Base-by-base conservation (phyloP, 2,888 invertebrate species). In the Tillus elongatus region DNA sequence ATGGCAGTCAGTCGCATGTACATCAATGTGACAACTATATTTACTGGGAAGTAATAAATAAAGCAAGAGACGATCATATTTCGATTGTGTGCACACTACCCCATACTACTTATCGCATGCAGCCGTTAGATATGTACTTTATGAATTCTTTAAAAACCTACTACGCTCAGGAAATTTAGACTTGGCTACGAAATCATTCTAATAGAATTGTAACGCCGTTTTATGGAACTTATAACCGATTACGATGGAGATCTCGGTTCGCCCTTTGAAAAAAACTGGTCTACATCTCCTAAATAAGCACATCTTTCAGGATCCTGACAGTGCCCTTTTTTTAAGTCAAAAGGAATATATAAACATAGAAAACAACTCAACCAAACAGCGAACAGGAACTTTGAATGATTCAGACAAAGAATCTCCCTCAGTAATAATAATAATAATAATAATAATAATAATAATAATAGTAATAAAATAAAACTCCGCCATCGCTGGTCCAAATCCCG, bases 101-200 rank as follows among this genome's bases (percentile, higher is more conserved):
- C 6, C 55, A 53, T 39, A 49, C 49, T 35, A 46, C 50, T 1
- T 50, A 51, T 37, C 16, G 41, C n/a, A 14, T 54, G 26, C 50
- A 52, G 31, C 49, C 49, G 10, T 38, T 43, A 10, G 44, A 46
- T 40, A 46, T 51, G n/a, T 30, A 36, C 16, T 50, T 51, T 34
- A 51, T 51, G 46, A 41, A 37, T 36, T 50, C 49, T 4, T 28
- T 54, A 27, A 51, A 45, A 13, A 36, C 36, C 29, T 54, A 43
- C 34, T 52, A 52, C 30, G 39, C 37, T 14, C 42, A 50, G 29
- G 46, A 50, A 40, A 40, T 50, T 13, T 19, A 35, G 13, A 31
- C 14, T 12, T 54, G 50, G 51, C 33, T 52, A 10, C 38, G 37
- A 15, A 37, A 37, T 12, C 39, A 52, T 36, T 44, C 50, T 33